These are phyloP conservation scores for Lepilemur septentrionalis DNA, from an alignment of 2,797 vertebrate species.

Conservation along the genomic window DNA sequence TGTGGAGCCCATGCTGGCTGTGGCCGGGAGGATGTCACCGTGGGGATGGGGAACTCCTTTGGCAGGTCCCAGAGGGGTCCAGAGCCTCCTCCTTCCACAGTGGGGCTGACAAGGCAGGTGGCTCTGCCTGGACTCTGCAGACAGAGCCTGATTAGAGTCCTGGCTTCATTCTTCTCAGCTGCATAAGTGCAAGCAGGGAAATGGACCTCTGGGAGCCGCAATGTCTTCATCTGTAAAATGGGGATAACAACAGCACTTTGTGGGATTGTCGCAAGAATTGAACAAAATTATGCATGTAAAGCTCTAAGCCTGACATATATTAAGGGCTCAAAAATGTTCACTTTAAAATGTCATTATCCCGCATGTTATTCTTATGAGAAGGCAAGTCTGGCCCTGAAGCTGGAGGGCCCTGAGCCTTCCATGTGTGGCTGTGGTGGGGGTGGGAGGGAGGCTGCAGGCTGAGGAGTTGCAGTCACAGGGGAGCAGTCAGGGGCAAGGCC, in stretches of 20 bases:
- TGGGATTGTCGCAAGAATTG: not conserved
- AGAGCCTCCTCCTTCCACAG: not conserved
- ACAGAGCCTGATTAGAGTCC: not conserved
- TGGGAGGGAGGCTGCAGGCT: not conserved
- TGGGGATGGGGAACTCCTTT: not conserved
- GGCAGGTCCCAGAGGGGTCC: not conserved
- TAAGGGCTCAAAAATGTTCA: not conserved
- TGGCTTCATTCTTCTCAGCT: not conserved
- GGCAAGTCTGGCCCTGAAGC: not conserved
- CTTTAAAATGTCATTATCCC: not conserved
- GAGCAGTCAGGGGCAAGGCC: not conserved
- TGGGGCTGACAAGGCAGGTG: not conserved
- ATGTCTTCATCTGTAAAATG: not conserved
- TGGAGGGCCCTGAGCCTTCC: not conserved
- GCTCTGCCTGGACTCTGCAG: not conserved
- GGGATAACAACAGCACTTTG: not conserved
- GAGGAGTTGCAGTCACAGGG: not conserved
- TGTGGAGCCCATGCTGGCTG: not conserved
- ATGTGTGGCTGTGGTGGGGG: not conserved
- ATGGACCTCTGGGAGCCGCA: not conserved
- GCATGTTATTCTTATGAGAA: not conserved
- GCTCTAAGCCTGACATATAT: not conserved
- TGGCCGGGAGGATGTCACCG: not conserved
- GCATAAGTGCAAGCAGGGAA: not conserved
- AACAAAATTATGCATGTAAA: not conserved